Percentiles rank a stretch among this genome's conserved stretches.
Conservation (phyloP, 2,888 invertebrate genomes). For the Tetramorium bicarinatum region DNA sequence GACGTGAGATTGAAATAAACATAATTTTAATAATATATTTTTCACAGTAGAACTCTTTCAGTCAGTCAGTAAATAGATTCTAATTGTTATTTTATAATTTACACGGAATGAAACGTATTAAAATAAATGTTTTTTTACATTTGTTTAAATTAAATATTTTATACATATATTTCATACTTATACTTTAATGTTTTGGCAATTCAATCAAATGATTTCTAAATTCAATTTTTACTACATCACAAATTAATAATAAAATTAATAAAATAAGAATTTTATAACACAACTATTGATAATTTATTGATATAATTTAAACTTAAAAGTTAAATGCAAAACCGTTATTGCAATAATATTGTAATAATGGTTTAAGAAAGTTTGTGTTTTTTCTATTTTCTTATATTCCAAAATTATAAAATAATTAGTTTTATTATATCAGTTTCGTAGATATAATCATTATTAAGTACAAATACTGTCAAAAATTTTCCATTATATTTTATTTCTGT, state of each 20-base stretch:
- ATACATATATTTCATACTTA: background rate
- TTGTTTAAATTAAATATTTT: background rate
- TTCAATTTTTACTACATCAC: background rate
- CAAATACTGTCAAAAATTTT: background rate
- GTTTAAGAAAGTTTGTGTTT: background rate
- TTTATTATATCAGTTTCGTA: background rate
- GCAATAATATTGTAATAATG: background rate
- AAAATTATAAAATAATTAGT: background rate
- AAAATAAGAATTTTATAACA: background rate
- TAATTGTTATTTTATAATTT: background rate
- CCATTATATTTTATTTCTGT: background rate
- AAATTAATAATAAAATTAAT: background rate
- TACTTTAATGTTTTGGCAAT: background rate
- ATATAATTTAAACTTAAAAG: background rate
- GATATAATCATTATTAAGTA: slow-evolving; percentile 1
- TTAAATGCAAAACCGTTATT: background rate
- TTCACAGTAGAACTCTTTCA: background rate
- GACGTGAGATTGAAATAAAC: background rate
- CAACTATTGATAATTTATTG: background rate
- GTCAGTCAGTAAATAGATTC: background rate
- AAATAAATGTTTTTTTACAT: background rate
- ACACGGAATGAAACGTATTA: background rate
- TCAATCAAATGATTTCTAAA: background rate
- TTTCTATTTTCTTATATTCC: background rate
- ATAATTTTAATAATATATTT: background rate